Evolutionary conservation across 2,113 vertebrate species (phyloP).

Genomic region (Colius striatus): DNA sequence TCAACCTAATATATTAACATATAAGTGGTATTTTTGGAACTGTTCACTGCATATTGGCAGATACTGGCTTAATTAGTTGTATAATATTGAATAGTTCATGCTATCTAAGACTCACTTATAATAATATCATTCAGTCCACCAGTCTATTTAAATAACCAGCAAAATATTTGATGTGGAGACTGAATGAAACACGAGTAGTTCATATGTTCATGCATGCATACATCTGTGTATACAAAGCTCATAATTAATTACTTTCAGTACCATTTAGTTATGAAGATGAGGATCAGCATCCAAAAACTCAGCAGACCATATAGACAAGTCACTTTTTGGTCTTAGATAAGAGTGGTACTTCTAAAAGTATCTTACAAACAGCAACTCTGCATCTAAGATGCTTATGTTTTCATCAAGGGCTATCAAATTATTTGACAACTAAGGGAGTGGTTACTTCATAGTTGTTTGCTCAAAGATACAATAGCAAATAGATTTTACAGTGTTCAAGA

Average conservation of each 20-base stretch:
- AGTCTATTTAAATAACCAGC: neutral
- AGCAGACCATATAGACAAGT: neutral
- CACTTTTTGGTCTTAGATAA: neutral
- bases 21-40: neutral
- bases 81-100: neutral
- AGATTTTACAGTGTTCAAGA: neutral
- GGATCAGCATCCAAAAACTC: neutral
- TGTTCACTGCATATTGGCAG: neutral
- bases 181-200: neutral
- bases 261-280: neutral
- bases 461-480: neutral
- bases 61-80: neutral
- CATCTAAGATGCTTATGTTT: neutral
- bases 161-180: neutral
- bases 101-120: neutral
- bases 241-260: neutral
- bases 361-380: neutral
- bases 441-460: neutral
- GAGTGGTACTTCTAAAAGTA: neutral
- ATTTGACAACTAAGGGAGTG: neutral
- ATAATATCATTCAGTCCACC: neutral
- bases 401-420: conserved; percentile 11
- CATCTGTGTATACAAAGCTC: neutral
- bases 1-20: neutral
- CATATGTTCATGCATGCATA: neutral